Evolutionary conservation across 2,888 invertebrate species (phyloP).

Genomic region (Perdita meconis): DNA sequence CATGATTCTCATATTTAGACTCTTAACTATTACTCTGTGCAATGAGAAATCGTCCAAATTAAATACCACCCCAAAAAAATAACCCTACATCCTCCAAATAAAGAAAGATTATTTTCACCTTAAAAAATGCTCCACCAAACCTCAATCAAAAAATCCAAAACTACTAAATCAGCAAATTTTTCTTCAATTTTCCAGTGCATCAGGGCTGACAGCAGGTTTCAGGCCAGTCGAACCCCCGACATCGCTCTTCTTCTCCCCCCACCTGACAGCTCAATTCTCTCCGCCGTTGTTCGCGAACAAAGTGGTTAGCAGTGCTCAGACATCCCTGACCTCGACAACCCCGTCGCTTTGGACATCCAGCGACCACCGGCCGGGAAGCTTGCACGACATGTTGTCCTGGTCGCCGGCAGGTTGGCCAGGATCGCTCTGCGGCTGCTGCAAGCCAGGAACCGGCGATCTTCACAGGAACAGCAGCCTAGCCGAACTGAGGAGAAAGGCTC

Average conservation of each 20-base stretch:
- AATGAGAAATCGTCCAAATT: too few relatives aligned
- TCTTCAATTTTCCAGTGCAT: conserved; percentile 84
- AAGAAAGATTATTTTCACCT: too few relatives aligned
- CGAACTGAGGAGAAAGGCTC: conserved; percentile 95
- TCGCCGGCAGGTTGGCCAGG: conserved; percentile 81
- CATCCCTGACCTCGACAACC: conserved; percentile 80
- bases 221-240: conserved; percentile 85
- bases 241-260: conserved; percentile 93
- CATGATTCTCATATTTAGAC: too few relatives aligned
- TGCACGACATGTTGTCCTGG: conserved; percentile 83
- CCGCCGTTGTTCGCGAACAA: conserved; percentile 89
- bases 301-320: conserved; percentile 82
- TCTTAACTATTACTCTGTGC: too few relatives aligned
- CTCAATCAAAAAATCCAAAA: background rate
- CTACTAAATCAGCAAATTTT: background rate
- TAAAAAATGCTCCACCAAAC: too few relatives aligned
- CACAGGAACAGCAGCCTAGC: conserved; percentile 91
- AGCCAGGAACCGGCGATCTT: conserved; percentile 81
- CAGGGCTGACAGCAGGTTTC: conserved; percentile 86
- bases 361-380: conserved; percentile 81
- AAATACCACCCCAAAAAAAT: too few relatives aligned
- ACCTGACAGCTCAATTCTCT: conserved; percentile 91
- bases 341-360: conserved; percentile 84
- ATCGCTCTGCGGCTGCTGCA: conserved; percentile 73
- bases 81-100: too few relatives aligned